A percentile compares a stretch with the other conserved stretches of the same genome.
These are phyloP conservation scores for Calliopsis andreniformis DNA, from an alignment of 1,140 invertebrate genomes.

Conservation along the genomic window DNA sequence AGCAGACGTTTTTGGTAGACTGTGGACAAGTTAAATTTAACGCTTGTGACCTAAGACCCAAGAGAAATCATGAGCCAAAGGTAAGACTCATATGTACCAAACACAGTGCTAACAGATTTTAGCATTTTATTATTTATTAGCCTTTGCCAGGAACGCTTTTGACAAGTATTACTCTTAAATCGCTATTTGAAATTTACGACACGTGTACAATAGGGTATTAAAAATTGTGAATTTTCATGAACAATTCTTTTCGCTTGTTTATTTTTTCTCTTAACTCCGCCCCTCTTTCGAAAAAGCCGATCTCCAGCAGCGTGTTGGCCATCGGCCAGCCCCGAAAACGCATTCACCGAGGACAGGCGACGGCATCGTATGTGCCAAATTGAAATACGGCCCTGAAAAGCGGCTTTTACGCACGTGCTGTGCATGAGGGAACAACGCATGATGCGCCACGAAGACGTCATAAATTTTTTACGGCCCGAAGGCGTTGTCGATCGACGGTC, in stretches of 20 bases:
- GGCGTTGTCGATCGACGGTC: conserved; percentile 4
- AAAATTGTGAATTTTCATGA: background rate
- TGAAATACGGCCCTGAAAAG: background rate
- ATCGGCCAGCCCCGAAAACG: conserved; percentile 12
- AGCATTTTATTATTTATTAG: no score
- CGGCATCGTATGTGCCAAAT: conserved; percentile 30
- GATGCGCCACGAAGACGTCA: background rate
- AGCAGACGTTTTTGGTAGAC: no score
- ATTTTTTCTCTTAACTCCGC: background rate
- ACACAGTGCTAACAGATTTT: no score
- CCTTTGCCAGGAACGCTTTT: no score
- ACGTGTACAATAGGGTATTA: no score
- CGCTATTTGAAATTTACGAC: no score
- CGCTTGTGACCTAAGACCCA: no score
- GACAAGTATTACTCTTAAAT: no score
- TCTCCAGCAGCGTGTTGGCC: conserved; percentile 19
- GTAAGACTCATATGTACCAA: no score
- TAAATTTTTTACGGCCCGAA: conserved; percentile 19
- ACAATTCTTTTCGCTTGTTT: no score
- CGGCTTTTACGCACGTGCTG: conserved; percentile 16
- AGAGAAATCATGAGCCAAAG: no score
- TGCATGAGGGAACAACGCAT: background rate
- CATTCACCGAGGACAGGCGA: background rate
- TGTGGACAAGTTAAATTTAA: no score
- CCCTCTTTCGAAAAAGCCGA: background rate